These are phyloP conservation scores for Chrosomus eos DNA, from an alignment of 2,797 vertebrate species.

Conservation along the genomic window DNA sequence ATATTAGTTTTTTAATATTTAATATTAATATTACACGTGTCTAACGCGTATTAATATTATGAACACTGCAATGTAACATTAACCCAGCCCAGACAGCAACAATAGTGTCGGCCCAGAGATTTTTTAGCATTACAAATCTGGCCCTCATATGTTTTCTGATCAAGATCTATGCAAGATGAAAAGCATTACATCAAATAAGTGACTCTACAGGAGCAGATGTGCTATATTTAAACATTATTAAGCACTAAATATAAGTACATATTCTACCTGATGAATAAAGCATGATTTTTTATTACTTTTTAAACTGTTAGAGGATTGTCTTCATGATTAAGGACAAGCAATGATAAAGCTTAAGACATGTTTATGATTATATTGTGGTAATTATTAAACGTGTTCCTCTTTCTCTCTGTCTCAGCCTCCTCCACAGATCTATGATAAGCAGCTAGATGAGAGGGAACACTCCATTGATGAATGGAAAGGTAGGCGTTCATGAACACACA, in stretches of 20 bases:
- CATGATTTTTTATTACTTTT: background rate
- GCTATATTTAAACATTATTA: background rate
- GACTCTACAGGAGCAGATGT: background rate
- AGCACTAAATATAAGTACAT: background rate
- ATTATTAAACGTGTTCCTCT: background rate
- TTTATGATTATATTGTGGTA: background rate
- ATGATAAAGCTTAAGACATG: constrained; percentile 2
- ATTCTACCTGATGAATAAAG: constrained; percentile 2
- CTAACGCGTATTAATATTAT: no score
- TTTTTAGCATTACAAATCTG: background rate
- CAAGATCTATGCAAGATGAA: background rate
- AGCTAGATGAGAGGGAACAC: constrained; percentile 99
- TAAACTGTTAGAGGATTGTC: background rate
- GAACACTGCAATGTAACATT: constrained; percentile 12
- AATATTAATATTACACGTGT: no score
- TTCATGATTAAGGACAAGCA: constrained; percentile 24
- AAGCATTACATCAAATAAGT: background rate
- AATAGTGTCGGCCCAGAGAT: background rate
- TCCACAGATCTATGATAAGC: constrained; percentile 98
- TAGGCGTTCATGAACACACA: constrained; percentile 65
- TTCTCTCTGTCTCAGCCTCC: constrained; percentile 83
- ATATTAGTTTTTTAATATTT: no score
- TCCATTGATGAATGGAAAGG: constrained; percentile 99
- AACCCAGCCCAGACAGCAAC: background rate
- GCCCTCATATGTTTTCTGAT: background rate